Percentiles rank a stretch among this genome's conserved stretches.
Evolutionary conservation across 53 echinoderm and acorn worm species (phyloP).

Genomic region (Hippasteria phrygiana): DNA sequence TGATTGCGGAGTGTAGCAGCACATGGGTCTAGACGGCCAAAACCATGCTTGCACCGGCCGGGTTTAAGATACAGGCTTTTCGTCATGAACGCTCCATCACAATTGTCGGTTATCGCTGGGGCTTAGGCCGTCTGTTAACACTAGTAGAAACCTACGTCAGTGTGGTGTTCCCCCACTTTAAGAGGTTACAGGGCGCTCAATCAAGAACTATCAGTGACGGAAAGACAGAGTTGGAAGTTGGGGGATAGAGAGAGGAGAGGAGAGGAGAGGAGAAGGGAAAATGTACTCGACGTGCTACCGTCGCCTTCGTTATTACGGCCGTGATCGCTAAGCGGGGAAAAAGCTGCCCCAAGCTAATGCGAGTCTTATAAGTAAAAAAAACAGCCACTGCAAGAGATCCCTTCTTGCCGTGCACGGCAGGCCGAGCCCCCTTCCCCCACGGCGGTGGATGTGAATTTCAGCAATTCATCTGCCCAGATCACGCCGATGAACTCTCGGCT

Average conservation of each 20-base stretch:
- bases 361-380: slow-evolving; percentile 25
- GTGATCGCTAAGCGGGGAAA: slow-evolving; percentile 55
- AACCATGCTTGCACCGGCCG: background rate
- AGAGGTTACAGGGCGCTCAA: slow-evolving; percentile 35
- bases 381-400: background rate
- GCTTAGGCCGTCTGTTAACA: slow-evolving; percentile 59
- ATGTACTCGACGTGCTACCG: slow-evolving; percentile 4
- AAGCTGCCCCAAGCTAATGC: slow-evolving; percentile 21
- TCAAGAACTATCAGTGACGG: slow-evolving; percentile 1
- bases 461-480: slow-evolving; percentile 57
- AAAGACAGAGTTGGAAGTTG: no score
- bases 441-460: slow-evolving; percentile 56
- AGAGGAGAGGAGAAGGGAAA: background rate
- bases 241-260: background rate
- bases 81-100: slow-evolving; percentile 43
- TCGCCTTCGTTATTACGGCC: slow-evolving; percentile 46
- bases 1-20: background rate
- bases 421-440: slow-evolving; percentile 11
- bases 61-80: slow-evolving; percentile 3
- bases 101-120: slow-evolving; percentile 30
- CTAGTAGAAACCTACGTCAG: slow-evolving; percentile 40
- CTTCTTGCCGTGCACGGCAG: background rate
- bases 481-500: slow-evolving; percentile 43
- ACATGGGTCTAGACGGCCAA: background rate
- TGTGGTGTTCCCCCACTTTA: slow-evolving; percentile 35